Evolutionary conservation across 2,113 vertebrate species (phyloP).

Genomic region (Ellobius talpinus): DNA sequence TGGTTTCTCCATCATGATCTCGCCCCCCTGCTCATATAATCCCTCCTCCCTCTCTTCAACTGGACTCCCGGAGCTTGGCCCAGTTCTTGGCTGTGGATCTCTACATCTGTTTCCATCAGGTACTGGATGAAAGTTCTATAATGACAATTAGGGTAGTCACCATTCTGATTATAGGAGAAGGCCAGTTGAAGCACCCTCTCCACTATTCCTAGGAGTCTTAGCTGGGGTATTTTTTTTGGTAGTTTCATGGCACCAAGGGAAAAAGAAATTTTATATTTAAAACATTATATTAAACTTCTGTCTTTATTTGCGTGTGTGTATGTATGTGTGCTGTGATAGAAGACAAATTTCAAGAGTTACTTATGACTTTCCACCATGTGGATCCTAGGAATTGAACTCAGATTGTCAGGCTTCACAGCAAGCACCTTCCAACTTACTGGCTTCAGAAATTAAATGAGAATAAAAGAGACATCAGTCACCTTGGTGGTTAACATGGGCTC

Average conservation of each 20-base stretch:
- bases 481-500: background rate
- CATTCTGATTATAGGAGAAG: too few species aligned
- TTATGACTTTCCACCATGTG: background rate
- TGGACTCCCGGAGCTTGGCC: too few species aligned
- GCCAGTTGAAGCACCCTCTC: too few species aligned
- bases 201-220: too few species aligned
- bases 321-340: background rate
- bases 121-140: too few species aligned
- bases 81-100: too few species aligned
- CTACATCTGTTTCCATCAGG: too few species aligned
- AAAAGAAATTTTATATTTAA: background rate
- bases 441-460: background rate
- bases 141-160: too few species aligned
- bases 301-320: background rate
- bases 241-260: background rate
- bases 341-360: background rate
- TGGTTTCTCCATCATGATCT: too few species aligned
- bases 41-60: too few species aligned
- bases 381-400: background rate
- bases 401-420: background rate
- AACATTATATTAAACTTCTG: background rate
- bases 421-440: background rate
- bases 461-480: background rate
- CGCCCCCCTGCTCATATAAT: too few species aligned
- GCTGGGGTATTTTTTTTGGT: too few species aligned